A percentile compares a stretch with the other conserved stretches of the same genome.
These are phyloP conservation scores for Leptarthrus brevirostris DNA, from an alignment of 2,888 invertebrate species.

Conservation along the genomic window DNA sequence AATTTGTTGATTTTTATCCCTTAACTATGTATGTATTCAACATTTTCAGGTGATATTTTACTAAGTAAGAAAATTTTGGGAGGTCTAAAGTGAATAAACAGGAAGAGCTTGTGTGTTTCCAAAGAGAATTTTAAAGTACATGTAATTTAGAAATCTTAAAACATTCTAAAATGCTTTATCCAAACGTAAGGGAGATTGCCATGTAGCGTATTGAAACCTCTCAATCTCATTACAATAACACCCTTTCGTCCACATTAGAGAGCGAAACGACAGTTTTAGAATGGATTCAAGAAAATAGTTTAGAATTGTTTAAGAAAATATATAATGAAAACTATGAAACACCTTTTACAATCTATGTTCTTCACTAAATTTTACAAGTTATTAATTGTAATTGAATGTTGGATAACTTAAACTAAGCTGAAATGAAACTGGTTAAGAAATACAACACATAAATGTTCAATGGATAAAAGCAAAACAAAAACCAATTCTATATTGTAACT, in stretches of 20 bases:
- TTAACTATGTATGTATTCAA: constrained; percentile 12
- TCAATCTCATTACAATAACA: background rate
- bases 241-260: constrained; percentile 12
- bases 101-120: constrained; percentile 13
- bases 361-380: constrained; percentile 10
- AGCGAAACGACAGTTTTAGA: constrained; percentile 5
- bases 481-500: constrained; percentile 15
- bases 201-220: background rate
- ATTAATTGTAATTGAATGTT: constrained; percentile 31
- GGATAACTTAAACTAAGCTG: constrained; percentile 5
- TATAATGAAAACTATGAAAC: background rate
- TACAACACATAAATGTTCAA: background rate
- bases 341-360: constrained; percentile 30
- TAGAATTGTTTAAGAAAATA: background rate
- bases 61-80: constrained; percentile 16
- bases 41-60: constrained; percentile 42
- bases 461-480: background rate
- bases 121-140: constrained; percentile 28
- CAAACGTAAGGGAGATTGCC: background rate
- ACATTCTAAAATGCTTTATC: constrained; percentile 8
- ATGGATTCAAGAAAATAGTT: constrained; percentile 26
- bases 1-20: constrained; percentile 2
- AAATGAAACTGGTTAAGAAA: background rate
- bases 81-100: background rate
- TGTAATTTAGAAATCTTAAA: constrained; percentile 12